phyloP scores from a whole-genome alignment of 2,113 vertebrate species.

The Heptranchias perlo region DNA sequence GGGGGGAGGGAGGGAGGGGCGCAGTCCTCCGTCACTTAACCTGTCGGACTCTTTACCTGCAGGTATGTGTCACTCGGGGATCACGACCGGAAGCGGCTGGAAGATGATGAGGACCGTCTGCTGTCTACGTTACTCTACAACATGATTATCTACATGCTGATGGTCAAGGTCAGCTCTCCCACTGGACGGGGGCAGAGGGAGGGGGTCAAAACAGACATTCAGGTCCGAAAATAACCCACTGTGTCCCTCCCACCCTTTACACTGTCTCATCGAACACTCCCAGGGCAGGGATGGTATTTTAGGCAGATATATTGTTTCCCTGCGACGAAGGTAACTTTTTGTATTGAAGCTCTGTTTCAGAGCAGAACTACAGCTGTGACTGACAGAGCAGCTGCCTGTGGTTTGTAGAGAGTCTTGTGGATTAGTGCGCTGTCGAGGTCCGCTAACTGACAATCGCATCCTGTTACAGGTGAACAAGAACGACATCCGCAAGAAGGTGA shows the following conservation, averaged over 20 bases:
- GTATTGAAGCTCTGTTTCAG: not conserved
- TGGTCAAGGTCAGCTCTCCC: slow-evolving; percentile 75
- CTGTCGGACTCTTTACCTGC: not conserved
- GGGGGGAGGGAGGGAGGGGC: not conserved
- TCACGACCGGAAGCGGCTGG: slow-evolving; percentile 88
- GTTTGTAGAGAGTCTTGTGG: not conserved
- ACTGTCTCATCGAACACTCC: too few relatives aligned
- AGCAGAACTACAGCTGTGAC: not conserved
- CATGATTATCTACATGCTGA: slow-evolving; percentile 92
- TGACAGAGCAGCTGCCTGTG: not conserved
- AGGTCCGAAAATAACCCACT: not conserved
- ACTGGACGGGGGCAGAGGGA: too few relatives aligned
- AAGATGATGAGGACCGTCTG: slow-evolving; percentile 89
- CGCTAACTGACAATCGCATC: not conserved
- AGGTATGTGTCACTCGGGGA: slow-evolving; percentile 92
- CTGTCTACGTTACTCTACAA: slow-evolving; percentile 87
- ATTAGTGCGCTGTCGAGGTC: not conserved
- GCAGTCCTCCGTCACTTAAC: too few relatives aligned
- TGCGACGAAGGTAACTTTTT: not conserved
- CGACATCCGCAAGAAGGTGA: slow-evolving; percentile 91
- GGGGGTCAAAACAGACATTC: not conserved
- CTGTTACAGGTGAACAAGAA: slow-evolving; percentile 76
- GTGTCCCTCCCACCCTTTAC: not conserved
- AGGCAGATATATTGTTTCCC: not conserved
- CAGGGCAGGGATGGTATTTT: not conserved